Base-by-base conservation (phyloP, 1,140 invertebrate species). In the Archivesica marissinica region DNA sequence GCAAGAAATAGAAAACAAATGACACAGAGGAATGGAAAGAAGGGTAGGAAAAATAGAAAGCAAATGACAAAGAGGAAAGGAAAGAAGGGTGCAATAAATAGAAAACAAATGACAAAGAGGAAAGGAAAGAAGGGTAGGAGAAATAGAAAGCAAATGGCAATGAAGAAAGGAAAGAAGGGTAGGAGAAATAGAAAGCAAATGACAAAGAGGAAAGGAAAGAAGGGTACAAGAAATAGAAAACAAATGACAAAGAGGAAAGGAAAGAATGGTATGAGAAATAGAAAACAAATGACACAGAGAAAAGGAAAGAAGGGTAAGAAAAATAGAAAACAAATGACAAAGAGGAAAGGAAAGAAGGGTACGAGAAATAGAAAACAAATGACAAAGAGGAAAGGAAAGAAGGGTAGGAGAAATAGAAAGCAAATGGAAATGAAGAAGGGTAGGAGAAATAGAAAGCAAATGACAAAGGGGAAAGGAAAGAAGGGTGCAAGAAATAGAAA, bases 341-440 rank as follows among this genome's bases (percentile, higher is more conserved):
- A 68, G 59, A 33, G 47, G 25, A 82, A 54, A 33, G 64, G 52
- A 72, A 84, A 38, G 50, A 59, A 68, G 78, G 47, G 61, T 28
- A 68, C 15, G 30, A 72, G 35, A 28, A 56, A 35, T 15, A 17
- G 41, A 72, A 56, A 39, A 6, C n/a, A 33, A 28, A 35, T 39
- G 39, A 20, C 35, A 59, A 41, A 39, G 17, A 47, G 30, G 74
- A 38, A 50, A 23, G n/a, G 25, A 23, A 39, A 44, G 33, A 41
- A 25, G n/a, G n/a, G 47, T 11, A 70, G 28, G 33, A 66, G 33
- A 35, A 25, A 39, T 35, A 44, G 72, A 25, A 39, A 70, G 38
- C n/a, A 33, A 44, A 47, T 17, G 13, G 41, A 28, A 11, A 44
- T 15, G 35, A 70, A 23, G 33, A 35, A 20, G 38, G 35, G 39